Evolutionary conservation across 2,797 vertebrate genomes (phyloP).

Genomic region (Hylomyscus alleni): DNA sequence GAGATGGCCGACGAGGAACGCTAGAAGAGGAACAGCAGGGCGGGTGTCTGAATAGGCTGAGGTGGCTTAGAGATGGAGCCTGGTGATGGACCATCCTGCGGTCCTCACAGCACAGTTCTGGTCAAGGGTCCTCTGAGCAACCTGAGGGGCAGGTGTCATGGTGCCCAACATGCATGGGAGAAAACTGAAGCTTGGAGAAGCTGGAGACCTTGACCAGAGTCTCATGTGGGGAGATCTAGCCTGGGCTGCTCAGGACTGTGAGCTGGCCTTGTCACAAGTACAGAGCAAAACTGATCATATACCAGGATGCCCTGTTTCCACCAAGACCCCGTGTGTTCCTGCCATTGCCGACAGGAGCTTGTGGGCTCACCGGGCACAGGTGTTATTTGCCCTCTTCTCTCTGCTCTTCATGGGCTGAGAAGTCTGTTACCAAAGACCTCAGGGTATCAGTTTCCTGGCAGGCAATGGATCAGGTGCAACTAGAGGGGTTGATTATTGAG

Average conservation of each 20-base stretch:
- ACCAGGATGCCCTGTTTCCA: rapidly evolving
- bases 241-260: rapidly evolving
- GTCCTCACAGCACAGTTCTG: neutral
- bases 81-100: rapidly evolving
- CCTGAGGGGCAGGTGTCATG: rapidly evolving
- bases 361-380: rapidly evolving
- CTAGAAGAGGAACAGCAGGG: neutral
- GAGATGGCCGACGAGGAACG: rapidly evolving
- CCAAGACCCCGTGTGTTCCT: rapidly evolving
- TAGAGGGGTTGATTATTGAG: neutral
- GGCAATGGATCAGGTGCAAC: rapidly evolving
- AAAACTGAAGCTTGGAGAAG: neutral
- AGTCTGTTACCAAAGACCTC: neutral
- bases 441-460: neutral
- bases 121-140: rapidly evolving
- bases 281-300: rapidly evolving
- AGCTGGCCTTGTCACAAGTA: rapidly evolving
- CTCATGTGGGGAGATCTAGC: rapidly evolving
- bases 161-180: neutral
- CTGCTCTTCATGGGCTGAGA: neutral
- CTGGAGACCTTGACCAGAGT: no score
- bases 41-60: neutral
- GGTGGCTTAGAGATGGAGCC: neutral
- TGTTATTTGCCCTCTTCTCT: neutral
- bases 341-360: rapidly evolving